phyloP scores from a whole-genome alignment of 1,140 invertebrate species.

The Anastrepha obliqua region DNA sequence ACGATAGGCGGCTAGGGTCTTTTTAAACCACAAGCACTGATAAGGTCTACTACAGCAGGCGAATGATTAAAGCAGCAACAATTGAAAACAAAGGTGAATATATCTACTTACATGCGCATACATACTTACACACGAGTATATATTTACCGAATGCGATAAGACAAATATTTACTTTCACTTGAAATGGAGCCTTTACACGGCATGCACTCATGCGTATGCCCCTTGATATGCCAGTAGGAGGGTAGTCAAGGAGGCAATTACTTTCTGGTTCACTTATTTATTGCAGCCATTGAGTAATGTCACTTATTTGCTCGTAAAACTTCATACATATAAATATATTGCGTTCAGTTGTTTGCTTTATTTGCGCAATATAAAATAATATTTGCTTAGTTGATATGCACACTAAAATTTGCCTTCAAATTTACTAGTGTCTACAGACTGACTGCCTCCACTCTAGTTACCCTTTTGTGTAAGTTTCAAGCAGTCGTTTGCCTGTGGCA shows the following conservation, averaged over 20 bases:
- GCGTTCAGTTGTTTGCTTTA: not conserved
- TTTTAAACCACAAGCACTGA: not conserved
- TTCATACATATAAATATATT: not conserved
- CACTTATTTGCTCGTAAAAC: not conserved
- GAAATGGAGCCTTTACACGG: constrained; percentile 13
- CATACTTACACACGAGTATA: not conserved
- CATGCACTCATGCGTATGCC: not conserved
- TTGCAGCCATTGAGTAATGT: not conserved
- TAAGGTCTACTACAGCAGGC: not conserved
- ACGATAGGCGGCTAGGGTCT: too few species aligned
- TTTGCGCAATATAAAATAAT: constrained; percentile 1
- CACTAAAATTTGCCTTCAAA: too few species aligned
- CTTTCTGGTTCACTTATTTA: not conserved
- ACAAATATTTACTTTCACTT: constrained; percentile 28
- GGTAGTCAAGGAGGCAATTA: not conserved
- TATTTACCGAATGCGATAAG: not conserved
- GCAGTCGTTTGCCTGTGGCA: not conserved
- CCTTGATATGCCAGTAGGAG: not conserved
- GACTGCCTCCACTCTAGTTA: too few species aligned
- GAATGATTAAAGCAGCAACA: not conserved
- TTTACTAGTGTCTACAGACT: too few species aligned
- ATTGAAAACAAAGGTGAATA: not conserved
- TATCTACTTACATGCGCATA: too few species aligned
- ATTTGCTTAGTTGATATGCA: constrained; percentile 6
- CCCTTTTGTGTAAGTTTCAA: not conserved